Base-by-base conservation (phyloP, 2,113 vertebrate species). In the Ceratotherium simum region DNA sequence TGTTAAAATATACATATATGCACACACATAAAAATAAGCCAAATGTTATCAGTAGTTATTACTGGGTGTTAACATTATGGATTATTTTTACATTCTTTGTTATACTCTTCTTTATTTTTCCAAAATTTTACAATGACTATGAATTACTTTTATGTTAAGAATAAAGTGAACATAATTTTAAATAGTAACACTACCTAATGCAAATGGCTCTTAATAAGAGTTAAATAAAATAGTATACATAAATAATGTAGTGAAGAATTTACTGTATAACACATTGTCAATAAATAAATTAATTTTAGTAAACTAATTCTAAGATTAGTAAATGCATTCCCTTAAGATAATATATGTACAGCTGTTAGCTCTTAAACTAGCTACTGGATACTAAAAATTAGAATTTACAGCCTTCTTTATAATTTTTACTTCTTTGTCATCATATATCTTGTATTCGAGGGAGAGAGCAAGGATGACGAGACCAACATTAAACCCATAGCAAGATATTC, bases 81-180 rank as follows among this genome's bases (percentile, higher is more conserved):
- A 62, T 84, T 78, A 85, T 33, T 93, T 88, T 69, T 67, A 86
- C 90, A 64, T 90, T 46, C 8, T 73, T 82, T 60, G 13, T 70
- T 95, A 72, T 48, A 29, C 5, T 91, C 51, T 51, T 76, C 11
- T 79, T 13, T 27, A 62, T 67, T 75, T 92, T 73, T 78, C 23
- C 12, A n/a, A 93, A 91, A 82, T 91, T 72, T 90, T 87, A 81
- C 0, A 69, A 56, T 46, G 16, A 70, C 20, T 92, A 17, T 92
- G 23, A 92, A 87, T 90, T 82, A 70, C 12, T 76, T 95, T 93
- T 81, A 39, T 12, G 27, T 70, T 85, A 89, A 95, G 33, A 48
- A 36, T 85, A 56, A 91, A 91, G 21, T 42, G 42, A 91, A 46
- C 7, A 21, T 54, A 48, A 83, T 83, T 97, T 75, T 58, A 36